Evolutionary conservation across 2,888 invertebrate genomes (phyloP), one percentile per base, ranked within the genome.

Genomic region (Venustoraphidia nigricollis): DNA sequence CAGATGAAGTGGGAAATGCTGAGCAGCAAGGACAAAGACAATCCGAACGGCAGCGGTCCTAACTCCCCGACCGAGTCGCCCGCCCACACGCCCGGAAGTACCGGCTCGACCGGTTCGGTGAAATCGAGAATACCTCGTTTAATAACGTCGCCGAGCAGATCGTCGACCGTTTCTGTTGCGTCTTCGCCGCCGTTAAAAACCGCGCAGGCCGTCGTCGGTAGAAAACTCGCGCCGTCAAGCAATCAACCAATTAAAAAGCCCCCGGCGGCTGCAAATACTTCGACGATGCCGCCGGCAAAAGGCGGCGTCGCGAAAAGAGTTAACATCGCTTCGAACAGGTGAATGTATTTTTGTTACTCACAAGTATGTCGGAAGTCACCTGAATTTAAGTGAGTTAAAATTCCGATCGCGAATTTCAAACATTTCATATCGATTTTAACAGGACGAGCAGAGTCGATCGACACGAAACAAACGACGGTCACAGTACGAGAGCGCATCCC

Each of bases 1-100:
- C 86, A 86, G 59, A 77, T 83, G 60, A 83, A 83, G 59, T 88
- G 88, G 88, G 87, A 88, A 62, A 75, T 83, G 68, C 70, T 87
- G 53, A 81, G 81, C 54, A 73, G 72, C 10, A 69, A 70, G 45
- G 73, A 73, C 38, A 0, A 59, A 58, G 8, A 65, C 63, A 37
- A 58, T 55, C 10, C 57, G 57, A 47, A 50, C 44, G 8, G 17
- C 44, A 3, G 46, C 55, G 8, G 8, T 11, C 10, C 42, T n/a
- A 41, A 27, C 41, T 56, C 59, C 10, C 59, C 60, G 14, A 66
- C 65, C 4, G 58, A 57, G 8, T 70, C 70, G 2, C 70, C 72
- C 0, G 68, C 66, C 35, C 65, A 68, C 47, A 61, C 64, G n/a
- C 63, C 60, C 10, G 56, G 54, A 48, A 53, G 54, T 3, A 57